Percentiles rank a stretch among this genome's conserved stretches.
Conservation (phyloP, 2,888 invertebrate species). For the Mythimna loreyi region DNA sequence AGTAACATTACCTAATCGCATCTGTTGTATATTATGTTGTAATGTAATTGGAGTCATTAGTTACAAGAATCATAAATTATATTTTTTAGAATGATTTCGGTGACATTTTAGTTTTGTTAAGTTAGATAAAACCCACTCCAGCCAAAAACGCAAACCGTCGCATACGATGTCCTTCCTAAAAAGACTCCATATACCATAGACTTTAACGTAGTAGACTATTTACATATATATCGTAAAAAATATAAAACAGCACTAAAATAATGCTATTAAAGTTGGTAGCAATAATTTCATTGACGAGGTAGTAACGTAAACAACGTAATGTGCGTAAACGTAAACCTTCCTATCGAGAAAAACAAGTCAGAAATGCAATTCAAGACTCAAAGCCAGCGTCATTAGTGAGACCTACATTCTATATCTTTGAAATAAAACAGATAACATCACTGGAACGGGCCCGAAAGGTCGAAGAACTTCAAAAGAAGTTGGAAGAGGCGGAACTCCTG, state of each 20-base stretch:
- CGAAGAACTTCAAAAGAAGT: conserved; percentile 95
- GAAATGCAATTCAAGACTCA: conserved; percentile 1
- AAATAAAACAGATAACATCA: conserved; percentile 93
- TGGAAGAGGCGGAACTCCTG: conserved; percentile 95
- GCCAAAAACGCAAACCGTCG: no score
- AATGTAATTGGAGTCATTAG: no score
- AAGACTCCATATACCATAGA: no score
- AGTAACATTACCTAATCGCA: no score
- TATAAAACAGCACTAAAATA: background rate
- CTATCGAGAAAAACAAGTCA: conserved; percentile 4
- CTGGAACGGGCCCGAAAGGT: conserved; percentile 95
- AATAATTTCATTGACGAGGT: conserved; percentile 10
- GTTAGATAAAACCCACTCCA: no score
- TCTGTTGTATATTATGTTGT: no score
- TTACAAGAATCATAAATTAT: no score
- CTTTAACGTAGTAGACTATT: background rate
- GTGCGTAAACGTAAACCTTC: background rate
- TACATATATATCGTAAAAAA: background rate
- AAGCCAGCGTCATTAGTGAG: conserved; percentile 3
- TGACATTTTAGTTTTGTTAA: no score
- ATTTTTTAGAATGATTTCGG: no score
- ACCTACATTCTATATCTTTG: conserved; percentile 1
- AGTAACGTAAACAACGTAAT: conserved; percentile 11
- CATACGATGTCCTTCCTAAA: no score
- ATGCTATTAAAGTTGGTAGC: background rate